Percentiles rank a stretch among this genome's conserved stretches.
These are phyloP conservation scores for Endotricha flammealis DNA, from an alignment of 2,888 invertebrate species.

Conservation along the genomic window DNA sequence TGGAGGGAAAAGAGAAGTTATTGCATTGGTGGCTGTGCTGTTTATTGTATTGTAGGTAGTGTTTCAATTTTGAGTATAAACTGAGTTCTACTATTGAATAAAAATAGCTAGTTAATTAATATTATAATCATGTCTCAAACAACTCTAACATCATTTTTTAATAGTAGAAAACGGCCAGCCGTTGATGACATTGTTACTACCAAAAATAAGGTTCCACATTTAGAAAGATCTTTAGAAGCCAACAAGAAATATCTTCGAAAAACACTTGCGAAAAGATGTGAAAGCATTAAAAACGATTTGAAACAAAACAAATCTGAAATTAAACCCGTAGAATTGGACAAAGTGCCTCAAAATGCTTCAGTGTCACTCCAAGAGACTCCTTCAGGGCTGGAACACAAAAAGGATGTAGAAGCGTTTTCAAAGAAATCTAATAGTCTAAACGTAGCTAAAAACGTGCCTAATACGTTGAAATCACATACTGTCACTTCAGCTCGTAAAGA, in stretches of 20 bases:
- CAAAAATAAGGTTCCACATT: conserved; percentile 69
- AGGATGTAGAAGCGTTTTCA: conserved; percentile 44
- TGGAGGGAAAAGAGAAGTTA: conserved; percentile 4
- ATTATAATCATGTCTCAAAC: conserved; percentile 82
- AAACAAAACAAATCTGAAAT: conserved; percentile 4
- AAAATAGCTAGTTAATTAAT: too few species aligned
- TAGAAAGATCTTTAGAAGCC: conserved; percentile 41
- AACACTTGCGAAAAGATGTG: conserved; percentile 25
- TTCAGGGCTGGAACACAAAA: conserved; percentile 5
- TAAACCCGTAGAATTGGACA: background rate
- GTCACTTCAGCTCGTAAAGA: conserved; percentile 76
- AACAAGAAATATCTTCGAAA: conserved; percentile 35
- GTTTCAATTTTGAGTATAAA: too few species aligned
- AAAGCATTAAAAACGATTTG: conserved; percentile 15
- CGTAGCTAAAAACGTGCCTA: conserved; percentile 30
- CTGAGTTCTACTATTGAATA: too few species aligned
- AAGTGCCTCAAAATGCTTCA: background rate
- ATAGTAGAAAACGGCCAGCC: conserved; percentile 86
- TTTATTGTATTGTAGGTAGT: too few species aligned
- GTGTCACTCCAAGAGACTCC: background rate
- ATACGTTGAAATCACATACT: conserved; percentile 47
- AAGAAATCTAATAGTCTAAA: conserved; percentile 55
- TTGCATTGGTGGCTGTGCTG: too few species aligned
- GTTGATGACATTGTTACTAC: conserved; percentile 79
- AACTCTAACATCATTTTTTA: conserved; percentile 86